Base-by-base conservation (phyloP, 2,888 invertebrate genomes). In the Hemicrepidius hirtus region DNA sequence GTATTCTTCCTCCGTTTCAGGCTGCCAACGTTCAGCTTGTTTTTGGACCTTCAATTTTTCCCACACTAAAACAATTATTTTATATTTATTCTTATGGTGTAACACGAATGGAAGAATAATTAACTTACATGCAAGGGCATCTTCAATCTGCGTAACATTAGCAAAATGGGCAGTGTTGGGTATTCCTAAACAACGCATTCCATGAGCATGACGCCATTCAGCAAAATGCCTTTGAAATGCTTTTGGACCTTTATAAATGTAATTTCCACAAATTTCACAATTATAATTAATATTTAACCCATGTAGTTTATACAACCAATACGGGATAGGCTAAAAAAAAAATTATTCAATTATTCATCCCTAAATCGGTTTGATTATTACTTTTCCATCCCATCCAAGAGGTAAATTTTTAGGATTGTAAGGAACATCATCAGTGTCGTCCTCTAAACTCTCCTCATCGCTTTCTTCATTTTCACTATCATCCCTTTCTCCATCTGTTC, bases 141-240 rank as follows among this genome's bases (percentile, higher is more conserved):
- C 99, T 86, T 98, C 98, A 80, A 99, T 99, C 84, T 97, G 97
- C 0, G 99, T 99, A 40, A 99, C 99, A 86, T 99, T 99, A 0
- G 99, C 99, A 88, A 99, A 99, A 88, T 99, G 99, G 0, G 99
- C 99, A 0, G 99, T 99, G 86, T 99, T 99, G 0, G 99, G 99
- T 79, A 99, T 99, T 5, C 99, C 99, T 13, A 99, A 90, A 85
- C 99, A 99, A 20, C 98, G 90, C 99, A 99, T 99, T 37, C 99
- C 99, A 85, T 95, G 95, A 10, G 95, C 94, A 82, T 95, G 95
- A 21, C 94, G 88, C 95, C 95, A 95, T 84, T 95, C 95, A 0
- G 99, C 98, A 88, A 99, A 99, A 87, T 99, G 99, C 57, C 98
- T 90, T 86, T 99, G 99, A 87, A 99, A 99, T 18, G 99, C 99